Evolutionary conservation across 2,113 vertebrate genomes (phyloP).

Genomic region (Hoplias malabaricus): DNA sequence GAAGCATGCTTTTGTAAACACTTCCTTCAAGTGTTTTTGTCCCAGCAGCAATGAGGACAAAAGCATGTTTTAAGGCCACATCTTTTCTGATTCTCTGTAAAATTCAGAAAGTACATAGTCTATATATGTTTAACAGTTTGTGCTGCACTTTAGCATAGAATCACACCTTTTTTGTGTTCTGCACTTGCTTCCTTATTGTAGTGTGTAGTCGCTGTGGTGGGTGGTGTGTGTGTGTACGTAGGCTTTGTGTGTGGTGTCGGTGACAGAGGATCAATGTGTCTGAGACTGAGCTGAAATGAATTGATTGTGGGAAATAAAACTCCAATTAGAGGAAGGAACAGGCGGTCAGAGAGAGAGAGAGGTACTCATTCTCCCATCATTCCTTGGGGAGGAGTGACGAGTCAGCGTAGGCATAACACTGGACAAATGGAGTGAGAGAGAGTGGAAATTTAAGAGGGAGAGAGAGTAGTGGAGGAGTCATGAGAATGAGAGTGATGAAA

Average conservation of each 20-base stretch:
- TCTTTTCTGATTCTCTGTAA: too few relatives aligned
- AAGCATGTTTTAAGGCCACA: background rate
- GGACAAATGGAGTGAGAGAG: constrained; percentile 39
- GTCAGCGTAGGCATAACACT: constrained; percentile 40
- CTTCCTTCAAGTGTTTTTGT: background rate
- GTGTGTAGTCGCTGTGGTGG: background rate
- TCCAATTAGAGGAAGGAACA: constrained; percentile 77
- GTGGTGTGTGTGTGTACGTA: constrained; percentile 13
- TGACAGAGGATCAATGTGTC: constrained; percentile 75
- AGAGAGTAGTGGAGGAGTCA: constrained; percentile 16
- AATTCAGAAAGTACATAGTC: background rate
- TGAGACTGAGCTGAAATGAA: constrained; percentile 69
- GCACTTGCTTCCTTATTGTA: constrained; percentile 14
- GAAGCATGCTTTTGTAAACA: too few relatives aligned
- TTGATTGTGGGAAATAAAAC: constrained; percentile 80
- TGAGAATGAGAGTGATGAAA: constrained; percentile 18
- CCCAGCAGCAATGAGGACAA: background rate
- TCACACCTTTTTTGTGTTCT: background rate
- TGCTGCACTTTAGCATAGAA: background rate
- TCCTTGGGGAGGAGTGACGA: constrained; percentile 51
- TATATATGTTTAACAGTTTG: background rate
- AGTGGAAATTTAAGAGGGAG: constrained; percentile 5
- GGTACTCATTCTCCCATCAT: constrained; percentile 65
- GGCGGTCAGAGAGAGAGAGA: constrained; percentile 50
- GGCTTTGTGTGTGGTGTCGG: constrained; percentile 62